Base-by-base conservation (phyloP, 2,888 invertebrate species). In the Stenurella melanura region DNA sequence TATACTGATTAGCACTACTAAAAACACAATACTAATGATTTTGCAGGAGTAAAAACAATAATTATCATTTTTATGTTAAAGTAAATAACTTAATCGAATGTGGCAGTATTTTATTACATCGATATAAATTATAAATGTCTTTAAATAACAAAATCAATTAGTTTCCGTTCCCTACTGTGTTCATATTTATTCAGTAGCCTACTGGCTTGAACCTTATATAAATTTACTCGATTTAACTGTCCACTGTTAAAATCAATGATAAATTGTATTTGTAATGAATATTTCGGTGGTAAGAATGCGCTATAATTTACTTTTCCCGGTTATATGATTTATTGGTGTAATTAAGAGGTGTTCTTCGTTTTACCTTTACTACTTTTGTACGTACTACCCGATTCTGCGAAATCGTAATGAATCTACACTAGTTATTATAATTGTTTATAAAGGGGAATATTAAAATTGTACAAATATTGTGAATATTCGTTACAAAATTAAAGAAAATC, bases 141-240 rank as follows among this genome's bases (percentile, higher is more conserved):
- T 42, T 66, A 75, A 71, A 75, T 75, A 75, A 71, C 19, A 67
- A 58, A 75, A 66, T 72, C 70, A 75, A 75, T 75, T 72, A 69
- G 63, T 72, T 64, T 56, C 34, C 34, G 58, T 30, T 60, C 63
- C 75, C 64, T 21, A 64, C 63, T 50, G 74, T 57, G 54, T 54
- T 38, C 38, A 21, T 38, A 54, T 54, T 21, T 63, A 63, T 72
- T 63, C 72, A 30, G 72, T 63, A 72, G 72, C 63, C 61, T 42
- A 69, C 70, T 18, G 63, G 42, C 54, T 50, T 15, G 63, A 61
- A 30, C 12, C 42, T 30, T 1, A 42, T 30, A 26, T 54, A 30
- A 54, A 30, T 72, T 56, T 54, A 54, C 54, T 72, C 72, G 57
- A 70, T 61, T 50, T 64, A 50, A 54, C 67, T 54, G 54, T 67